These are phyloP conservation scores for Cochlearius cochlearius DNA, from an alignment of 2,113 vertebrate genomes.

Conservation along the genomic window DNA sequence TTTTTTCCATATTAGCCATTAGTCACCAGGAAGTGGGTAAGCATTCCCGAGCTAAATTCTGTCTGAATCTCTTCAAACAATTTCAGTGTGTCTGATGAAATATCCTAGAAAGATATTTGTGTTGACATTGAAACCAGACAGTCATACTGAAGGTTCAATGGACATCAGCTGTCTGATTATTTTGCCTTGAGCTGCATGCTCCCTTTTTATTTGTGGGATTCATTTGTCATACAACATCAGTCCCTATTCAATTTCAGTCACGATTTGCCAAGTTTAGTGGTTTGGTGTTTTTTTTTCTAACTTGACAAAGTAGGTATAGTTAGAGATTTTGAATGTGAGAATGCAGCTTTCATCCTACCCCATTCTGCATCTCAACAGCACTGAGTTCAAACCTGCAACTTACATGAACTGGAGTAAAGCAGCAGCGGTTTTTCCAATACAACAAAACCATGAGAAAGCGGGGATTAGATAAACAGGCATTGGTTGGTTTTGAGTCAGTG, in stretches of 20 bases:
- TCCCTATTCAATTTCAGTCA: background rate
- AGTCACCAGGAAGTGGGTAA: background rate
- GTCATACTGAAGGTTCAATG: constrained; percentile 15
- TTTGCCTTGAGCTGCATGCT: background rate
- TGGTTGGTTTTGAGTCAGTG: background rate
- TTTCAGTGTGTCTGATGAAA: background rate
- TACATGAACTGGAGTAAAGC: background rate
- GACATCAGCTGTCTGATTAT: constrained; percentile 33
- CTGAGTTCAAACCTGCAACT: background rate
- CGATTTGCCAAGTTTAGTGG: background rate
- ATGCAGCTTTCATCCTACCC: background rate
- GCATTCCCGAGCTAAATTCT: background rate
- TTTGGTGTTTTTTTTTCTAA: background rate
- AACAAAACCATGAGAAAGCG: background rate
- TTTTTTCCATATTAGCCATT: background rate
- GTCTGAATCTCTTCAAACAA: background rate
- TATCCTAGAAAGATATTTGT: background rate
- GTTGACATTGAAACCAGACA: constrained; percentile 43
- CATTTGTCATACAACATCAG: background rate
- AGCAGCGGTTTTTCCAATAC: background rate
- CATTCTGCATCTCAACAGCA: background rate
- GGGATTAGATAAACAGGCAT: background rate
- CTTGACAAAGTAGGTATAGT: background rate
- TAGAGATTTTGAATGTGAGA: background rate
- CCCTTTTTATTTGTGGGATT: background rate